Evolutionary conservation across 1,140 invertebrate species (phyloP).

Genomic region (Bacillus rossius): DNA sequence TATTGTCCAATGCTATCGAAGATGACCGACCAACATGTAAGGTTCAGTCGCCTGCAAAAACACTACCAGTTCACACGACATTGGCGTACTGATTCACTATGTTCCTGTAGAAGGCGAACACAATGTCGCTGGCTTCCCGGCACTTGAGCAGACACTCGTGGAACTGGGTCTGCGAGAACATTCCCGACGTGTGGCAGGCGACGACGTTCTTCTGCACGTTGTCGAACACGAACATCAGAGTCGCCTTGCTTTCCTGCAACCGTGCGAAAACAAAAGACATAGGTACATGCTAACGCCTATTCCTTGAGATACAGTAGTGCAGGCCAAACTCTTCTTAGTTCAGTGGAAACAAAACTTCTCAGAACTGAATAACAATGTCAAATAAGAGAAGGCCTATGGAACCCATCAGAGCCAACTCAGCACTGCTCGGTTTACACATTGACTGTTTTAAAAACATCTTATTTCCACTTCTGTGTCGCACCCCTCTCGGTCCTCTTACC

Average conservation of each 20-base stretch:
- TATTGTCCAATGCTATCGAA: no score
- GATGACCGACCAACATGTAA: no score
- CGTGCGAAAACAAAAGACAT: conserved; percentile 23
- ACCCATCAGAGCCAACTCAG: no score
- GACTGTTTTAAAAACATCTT: no score
- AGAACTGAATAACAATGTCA: not conserved
- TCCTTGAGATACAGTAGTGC: no score
- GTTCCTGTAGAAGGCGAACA: conserved; percentile 67
- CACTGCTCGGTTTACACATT: no score
- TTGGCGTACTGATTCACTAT: conserved; percentile 51
- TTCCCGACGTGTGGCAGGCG: conserved; percentile 58
- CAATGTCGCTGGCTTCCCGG: conserved; percentile 52
- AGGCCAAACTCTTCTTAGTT: no score
- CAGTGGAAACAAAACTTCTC: not conserved
- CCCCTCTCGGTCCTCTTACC: no score
- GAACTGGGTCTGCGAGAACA: conserved; percentile 58
- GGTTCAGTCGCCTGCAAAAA: no score
- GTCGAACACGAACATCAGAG: conserved; percentile 66
- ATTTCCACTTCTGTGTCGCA: no score
- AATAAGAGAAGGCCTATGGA: no score
- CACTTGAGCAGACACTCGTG: conserved; percentile 56
- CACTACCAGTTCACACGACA: conserved; percentile 36
- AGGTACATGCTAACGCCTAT: no score
- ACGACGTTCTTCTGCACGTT: conserved; percentile 57
- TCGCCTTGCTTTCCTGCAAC: conserved; percentile 44